Evolutionary conservation across 2,797 vertebrate genomes (phyloP), one percentile per base, ranked within the genome.

Genomic region (Fundulus diaphanus): DNA sequence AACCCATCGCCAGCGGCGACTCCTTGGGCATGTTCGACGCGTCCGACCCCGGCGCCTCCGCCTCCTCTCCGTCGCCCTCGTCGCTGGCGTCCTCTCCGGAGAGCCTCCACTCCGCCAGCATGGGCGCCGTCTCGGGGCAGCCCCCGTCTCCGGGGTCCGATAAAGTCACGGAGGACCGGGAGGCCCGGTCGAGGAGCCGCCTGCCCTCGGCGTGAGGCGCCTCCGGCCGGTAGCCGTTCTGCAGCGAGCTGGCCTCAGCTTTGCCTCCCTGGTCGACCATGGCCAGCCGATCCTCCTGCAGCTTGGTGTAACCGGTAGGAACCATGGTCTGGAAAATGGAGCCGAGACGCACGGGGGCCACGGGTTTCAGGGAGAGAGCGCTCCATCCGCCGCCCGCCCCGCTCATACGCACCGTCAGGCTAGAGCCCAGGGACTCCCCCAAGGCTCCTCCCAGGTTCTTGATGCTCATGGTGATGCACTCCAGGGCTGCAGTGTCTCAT

Each of bases 241-340:
- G 95, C 16, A 96, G 82, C 9, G 92, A 89, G 67, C 93, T 88
- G 35, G 88, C 91, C 89, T 97, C 97, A 0, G 94, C 85, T 77
- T 93, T 93, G 0, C 85, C 73, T 16, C 94, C 87, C 5, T 96
- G 81, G 20, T 97, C 97, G 46, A 92, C 89, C 93, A 97, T 97
- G 82, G 97, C 94, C 75, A 97, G 92, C 49, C 96, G 94, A 83
- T 98, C 98, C 72, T 99, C 97, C 89, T 97, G 97, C 51, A 95
- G 96, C 69, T 96, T 96, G 87, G 96, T 96, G 85, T 97, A 98
- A 80, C 95, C 96, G 18, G 96, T 94, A 5, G 98, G 97, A 76
- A 99, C 98, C 97, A 99, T 98, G 82, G 95, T 97, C 82, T 97
- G 93, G 85, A 98, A 92, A 18, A 97, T 84, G 13, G 95, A 96